Evolutionary conservation across 2,113 vertebrate species (phyloP), one percentile per base, ranked within the genome.

Genomic region (Phrynocephalus versicolor): DNA sequence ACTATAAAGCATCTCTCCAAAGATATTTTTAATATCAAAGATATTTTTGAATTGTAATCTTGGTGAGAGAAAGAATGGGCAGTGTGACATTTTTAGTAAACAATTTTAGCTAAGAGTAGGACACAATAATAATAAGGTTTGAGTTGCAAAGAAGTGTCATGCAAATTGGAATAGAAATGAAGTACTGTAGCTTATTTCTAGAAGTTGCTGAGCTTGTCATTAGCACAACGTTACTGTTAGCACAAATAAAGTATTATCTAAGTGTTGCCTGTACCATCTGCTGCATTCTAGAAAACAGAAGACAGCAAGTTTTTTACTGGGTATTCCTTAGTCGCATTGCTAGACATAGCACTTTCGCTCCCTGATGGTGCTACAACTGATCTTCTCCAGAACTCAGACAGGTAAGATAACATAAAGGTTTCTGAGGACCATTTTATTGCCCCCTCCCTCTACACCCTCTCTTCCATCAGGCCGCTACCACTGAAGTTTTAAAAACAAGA

Each of bases 311-410:
- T 97, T 97, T 99, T 99, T 95, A 92, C 93, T 83, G 97, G 97
- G 81, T 91, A 90, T 45, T 96, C 96, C 41, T 79, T 99, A n/a
- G 83, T 97, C 79, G 94, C 96, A 2, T 92, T 99, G 91, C 87
- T 99, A 84, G 95, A 92, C 76, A 92, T 97, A 84, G 96, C 96
- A 15, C 93, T 99, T 35, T 90, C 84, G 87, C 96, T 99, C 90
- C 97, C 98, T 86, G 96, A 97, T 92, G 98, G 97, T 55, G 96
- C 96, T 30, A 96, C 98, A 92, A 98, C 98, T 0, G 97, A 99
- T 92, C 94, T 99, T 87, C 96, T 99, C 51, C 96, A 97, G 82
- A 95, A 95, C 51, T 97, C 98, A 89, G 98, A 99, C 88, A 97
- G 96, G 98, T 99, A 81, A 95, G 95, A 69, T 88, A 58, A 73